Base-by-base conservation (phyloP, 1,140 invertebrate species). In the Paraescarpia echinospica region DNA sequence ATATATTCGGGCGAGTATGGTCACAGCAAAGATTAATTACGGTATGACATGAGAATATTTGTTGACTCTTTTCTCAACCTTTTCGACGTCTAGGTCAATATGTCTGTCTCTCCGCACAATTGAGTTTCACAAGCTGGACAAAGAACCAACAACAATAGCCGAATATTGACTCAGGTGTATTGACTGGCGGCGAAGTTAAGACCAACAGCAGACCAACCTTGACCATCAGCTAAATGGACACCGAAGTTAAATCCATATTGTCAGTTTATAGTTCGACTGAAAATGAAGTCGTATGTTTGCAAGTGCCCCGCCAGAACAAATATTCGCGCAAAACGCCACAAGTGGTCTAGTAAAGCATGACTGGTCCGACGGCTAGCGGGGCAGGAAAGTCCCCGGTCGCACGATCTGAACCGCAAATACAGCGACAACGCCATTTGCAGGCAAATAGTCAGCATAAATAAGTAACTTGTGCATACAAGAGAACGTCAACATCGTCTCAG, bases 391-490 rank as follows among this genome's bases (percentile, higher is more conserved):
- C 59, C 27, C 59, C 59, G 59, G 59, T 77, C 59, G 59, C 59
- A 77, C 59, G 59, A 77, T 77, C 59, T 77, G 59, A 22, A 77
- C 27, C 59, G 59, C 59, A 77, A 77, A 77, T 77, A 77, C 59
- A 31, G 27, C 22, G 59, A 77, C 18, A 77, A 77, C 59, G 27
- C 59, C 59, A 77, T 77, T 77, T 77, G 59, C 59, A 77, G 59
- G 59, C 59, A 77, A 77, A 77, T 77, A 77, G 59, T 77, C 59
- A 77, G 59, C 59, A 77, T 77, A 77, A 77, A 77, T 77, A 77
- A 77, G 59, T 77, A 77, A 77, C 59, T 77, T 77, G 59, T 77
- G 59, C 59, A 77, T 27, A 77, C 59, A 77, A 2, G 12, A 22
- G 59, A 77, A 27, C 27, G 59, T 77, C 59, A 77, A 77, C 59